phyloP scores from a whole-genome alignment of 2,113 vertebrate genomes.

The Neolamprologus tretocephalus region DNA sequence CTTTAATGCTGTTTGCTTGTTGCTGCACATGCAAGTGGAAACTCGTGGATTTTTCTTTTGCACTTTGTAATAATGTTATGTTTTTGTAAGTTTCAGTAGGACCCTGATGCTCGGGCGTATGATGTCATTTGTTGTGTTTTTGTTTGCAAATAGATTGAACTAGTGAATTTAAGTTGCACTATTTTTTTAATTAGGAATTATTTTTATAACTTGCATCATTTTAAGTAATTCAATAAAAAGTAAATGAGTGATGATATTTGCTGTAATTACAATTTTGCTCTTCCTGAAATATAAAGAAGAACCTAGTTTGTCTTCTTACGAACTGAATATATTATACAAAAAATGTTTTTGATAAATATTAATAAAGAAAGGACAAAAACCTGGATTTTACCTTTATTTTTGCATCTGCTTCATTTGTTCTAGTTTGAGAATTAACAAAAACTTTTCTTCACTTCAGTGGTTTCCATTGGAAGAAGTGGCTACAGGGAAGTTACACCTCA shows the following conservation, averaged over 20 bases:
- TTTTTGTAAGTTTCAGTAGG: accelerated
- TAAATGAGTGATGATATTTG: neutral
- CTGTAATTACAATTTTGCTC: neutral
- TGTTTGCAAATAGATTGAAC: neutral
- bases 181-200: accelerated
- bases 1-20: neutral
- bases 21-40: neutral
- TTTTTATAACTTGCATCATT: neutral
- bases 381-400: neutral
- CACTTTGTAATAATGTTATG: accelerated
- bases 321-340: neutral
- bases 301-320: neutral
- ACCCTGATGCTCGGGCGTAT: accelerated
- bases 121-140: neutral
- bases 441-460: conserved; percentile 73
- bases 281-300: neutral
- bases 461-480: conserved; percentile 83
- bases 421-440: neutral
- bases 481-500: conserved; percentile 87
- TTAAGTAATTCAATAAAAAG: neutral
- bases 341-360: neutral
- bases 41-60: accelerated
- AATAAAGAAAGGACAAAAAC: neutral
- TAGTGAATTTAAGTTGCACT: neutral
- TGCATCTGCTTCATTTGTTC: accelerated